phyloP scores from a whole-genome alignment of 2,797 vertebrate species.

The Artibeus lituratus region DNA sequence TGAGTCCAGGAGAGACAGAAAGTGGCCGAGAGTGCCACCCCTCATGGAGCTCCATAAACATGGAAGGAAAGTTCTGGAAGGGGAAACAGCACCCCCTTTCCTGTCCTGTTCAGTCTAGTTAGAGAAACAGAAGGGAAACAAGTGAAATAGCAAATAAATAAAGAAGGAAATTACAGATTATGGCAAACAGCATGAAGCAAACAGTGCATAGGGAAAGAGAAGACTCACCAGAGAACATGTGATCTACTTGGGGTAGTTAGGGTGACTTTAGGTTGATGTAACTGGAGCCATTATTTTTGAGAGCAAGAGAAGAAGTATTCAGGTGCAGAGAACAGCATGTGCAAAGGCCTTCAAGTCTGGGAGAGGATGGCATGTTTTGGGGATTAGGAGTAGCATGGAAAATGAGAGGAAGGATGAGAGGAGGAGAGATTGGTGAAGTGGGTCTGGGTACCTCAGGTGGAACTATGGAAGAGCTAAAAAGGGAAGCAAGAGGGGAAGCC shows the following conservation, averaged over 20 bases:
- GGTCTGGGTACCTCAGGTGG: rapidly evolving
- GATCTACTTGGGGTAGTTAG: not conserved
- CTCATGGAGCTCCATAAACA: too few relatives aligned
- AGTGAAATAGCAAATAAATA: not conserved
- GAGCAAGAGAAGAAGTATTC: not conserved
- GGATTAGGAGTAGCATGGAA: not conserved
- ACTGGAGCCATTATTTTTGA: not conserved
- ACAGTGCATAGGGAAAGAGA: not conserved
- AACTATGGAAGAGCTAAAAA: not conserved
- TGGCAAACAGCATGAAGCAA: not conserved
- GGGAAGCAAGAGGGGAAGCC: not conserved
- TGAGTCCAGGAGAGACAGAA: not conserved
- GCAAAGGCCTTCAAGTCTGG: not conserved
- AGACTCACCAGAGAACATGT: rapidly evolving
- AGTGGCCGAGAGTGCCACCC: too few relatives aligned
- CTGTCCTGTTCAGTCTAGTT: rapidly evolving
- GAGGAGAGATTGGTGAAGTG: not conserved
- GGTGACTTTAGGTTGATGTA: not conserved
- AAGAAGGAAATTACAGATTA: not conserved
- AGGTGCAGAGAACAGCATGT: not conserved
- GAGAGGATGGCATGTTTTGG: not conserved
- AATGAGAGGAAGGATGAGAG: not conserved
- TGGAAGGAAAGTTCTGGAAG: not conserved
- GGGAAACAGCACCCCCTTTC: not conserved
- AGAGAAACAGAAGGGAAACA: not conserved